phyloP scores from a whole-genome alignment of 2,113 vertebrate genomes.

The Harpagus bidentatus region DNA sequence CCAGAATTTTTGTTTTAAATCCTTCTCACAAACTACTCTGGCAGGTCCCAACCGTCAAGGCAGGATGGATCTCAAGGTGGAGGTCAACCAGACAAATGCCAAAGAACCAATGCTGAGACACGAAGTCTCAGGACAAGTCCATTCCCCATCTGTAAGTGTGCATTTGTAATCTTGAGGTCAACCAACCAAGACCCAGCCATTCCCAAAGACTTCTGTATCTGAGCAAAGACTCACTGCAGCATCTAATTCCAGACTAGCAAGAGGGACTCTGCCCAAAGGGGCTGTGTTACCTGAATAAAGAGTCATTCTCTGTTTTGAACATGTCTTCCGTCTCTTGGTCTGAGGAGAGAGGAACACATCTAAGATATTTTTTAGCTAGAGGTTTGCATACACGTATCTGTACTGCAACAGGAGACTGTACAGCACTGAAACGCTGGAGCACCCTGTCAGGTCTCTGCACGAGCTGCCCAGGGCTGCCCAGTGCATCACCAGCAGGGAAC shows the following conservation, averaged over 20 bases:
- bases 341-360: neutral
- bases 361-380: neutral
- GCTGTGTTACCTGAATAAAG: neutral
- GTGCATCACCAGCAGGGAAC: neutral
- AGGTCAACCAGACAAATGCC: neutral
- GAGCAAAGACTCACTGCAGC: neutral
- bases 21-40: neutral
- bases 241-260: neutral
- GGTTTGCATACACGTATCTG: accelerated
- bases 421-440: neutral
- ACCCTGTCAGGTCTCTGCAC: neutral
- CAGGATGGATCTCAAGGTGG: neutral
- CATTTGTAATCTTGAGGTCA: neutral
- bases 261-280: neutral
- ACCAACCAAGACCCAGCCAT: neutral
- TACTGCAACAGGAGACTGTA: neutral
- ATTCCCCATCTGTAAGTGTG: neutral
- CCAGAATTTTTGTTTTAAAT: neutral
- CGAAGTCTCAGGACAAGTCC: neutral
- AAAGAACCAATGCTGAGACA: neutral
- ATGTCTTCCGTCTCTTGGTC: neutral
- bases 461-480: neutral
- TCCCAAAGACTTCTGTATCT: neutral
- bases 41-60: neutral
- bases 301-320: neutral